phyloP scores from a whole-genome alignment of 92 coral and sea anemone genomes.

The Epizoanthus stellaris region DNA sequence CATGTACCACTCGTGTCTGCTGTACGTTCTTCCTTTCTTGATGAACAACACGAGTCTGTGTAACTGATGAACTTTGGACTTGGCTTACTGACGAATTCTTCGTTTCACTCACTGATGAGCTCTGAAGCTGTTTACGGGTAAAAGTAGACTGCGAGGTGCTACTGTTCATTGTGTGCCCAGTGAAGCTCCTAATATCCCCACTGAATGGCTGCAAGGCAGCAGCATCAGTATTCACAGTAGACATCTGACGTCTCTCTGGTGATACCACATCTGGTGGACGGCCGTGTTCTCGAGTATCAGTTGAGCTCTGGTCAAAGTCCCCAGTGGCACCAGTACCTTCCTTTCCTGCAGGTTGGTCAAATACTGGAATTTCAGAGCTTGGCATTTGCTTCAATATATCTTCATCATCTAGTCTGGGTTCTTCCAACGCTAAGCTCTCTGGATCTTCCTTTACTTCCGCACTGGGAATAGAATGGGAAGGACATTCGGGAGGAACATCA shows the following conservation, averaged over 20 bases:
- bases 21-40: not conserved
- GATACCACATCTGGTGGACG: not conserved
- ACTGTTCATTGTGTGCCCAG: not conserved
- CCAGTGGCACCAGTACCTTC: too few species aligned
- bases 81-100: conserved; percentile 1
- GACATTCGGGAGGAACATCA: not conserved
- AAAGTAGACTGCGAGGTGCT: not conserved
- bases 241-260: too few species aligned
- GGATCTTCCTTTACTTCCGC: too few species aligned
- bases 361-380: too few species aligned
- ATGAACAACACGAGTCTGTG: conserved; percentile 24
- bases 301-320: too few species aligned
- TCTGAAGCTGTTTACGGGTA: not conserved
- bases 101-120: conserved; percentile 3
- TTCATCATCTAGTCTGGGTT: too few species aligned
- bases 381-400: too few species aligned
- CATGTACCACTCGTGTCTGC: not conserved
- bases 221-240: not conserved
- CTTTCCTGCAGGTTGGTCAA: too few species aligned
- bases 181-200: not conserved
- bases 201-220: not conserved
- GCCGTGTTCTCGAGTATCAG: too few species aligned
- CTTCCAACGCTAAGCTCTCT: too few species aligned
- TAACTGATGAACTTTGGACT: conserved; percentile 7
- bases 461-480: too few species aligned